A percentile compares a stretch with the other conserved stretches of the same genome.
Evolutionary conservation across 1,140 invertebrate genomes (phyloP).

Genomic region (Camponotus pennsylvanicus): DNA sequence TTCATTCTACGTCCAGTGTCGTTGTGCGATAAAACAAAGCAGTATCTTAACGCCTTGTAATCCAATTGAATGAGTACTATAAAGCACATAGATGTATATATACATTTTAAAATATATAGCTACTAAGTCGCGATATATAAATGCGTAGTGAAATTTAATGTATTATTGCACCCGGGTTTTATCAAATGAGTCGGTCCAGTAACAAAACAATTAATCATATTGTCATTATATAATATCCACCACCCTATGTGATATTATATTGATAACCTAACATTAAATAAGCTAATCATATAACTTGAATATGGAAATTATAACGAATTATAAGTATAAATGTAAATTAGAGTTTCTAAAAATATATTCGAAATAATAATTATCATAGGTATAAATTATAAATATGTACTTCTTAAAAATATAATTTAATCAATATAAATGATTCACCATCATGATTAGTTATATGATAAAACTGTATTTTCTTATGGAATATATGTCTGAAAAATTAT

Average conservation of each 20-base stretch:
- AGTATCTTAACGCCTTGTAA: conserved; percentile 4
- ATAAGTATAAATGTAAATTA: neutral
- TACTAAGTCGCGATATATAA: no score
- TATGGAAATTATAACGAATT: neutral
- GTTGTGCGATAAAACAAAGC: conserved; percentile 9
- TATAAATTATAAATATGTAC: neutral
- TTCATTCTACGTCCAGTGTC: neutral
- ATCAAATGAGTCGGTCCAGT: conserved; percentile 6
- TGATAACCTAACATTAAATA: neutral
- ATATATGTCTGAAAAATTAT: neutral
- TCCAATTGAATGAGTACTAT: neutral
- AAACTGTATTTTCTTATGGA: neutral
- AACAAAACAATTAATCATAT: conserved; percentile 17
- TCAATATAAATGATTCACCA: no score
- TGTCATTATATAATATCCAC: conserved; percentile 6
- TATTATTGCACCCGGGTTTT: conserved; percentile 5
- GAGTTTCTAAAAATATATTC: neutral
- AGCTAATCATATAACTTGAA: neutral
- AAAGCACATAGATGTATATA: neutral
- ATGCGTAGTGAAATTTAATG: neutral
- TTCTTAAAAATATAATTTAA: neutral
- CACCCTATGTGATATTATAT: neutral
- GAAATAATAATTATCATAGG: no score
- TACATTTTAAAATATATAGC: neutral
- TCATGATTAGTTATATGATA: no score